Evolutionary conservation across 2,797 vertebrate genomes (phyloP).

Genomic region (Intellagama lesueurii): DNA sequence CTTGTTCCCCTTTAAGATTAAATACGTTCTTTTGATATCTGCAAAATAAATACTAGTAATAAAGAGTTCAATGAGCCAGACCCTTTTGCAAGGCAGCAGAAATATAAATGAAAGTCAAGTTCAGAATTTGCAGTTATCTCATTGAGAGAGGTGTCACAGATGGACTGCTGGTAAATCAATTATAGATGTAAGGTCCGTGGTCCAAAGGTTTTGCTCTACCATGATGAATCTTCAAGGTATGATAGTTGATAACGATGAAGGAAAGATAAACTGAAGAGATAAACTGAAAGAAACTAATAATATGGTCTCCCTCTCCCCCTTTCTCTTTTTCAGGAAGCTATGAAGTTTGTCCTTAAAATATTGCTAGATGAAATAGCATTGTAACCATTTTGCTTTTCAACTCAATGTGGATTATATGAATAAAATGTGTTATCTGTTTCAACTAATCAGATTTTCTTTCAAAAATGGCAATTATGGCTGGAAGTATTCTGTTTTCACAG

Average conservation of each 20-base stretch:
- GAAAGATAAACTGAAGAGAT: constrained; percentile 37
- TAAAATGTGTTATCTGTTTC: neutral
- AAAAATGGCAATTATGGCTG: neutral
- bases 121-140: constrained; percentile 45
- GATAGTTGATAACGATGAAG: neutral
- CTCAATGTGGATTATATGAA: neutral
- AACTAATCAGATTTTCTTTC: neutral
- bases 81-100: neutral
- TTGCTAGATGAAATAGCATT: neutral
- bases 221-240: constrained; percentile 53
- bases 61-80: constrained; percentile 46
- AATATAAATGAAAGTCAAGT: constrained; percentile 55
- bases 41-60: constrained; percentile 35
- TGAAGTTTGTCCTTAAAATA: constrained; percentile 24
- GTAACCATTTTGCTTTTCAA: constrained; percentile 4
- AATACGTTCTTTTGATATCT: constrained; percentile 30
- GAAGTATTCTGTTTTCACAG: neutral
- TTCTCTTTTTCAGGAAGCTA: neutral
- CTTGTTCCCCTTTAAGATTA: constrained; percentile 13
- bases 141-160: constrained; percentile 47
- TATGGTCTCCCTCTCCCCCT: constrained; percentile 38
- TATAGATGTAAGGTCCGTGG: constrained; percentile 54
- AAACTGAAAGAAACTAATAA: constrained; percentile 35
- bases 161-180: constrained; percentile 51
- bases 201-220: constrained; percentile 46